phyloP scores from a whole-genome alignment of 2,113 vertebrate species.

The Mustelus asterias region DNA sequence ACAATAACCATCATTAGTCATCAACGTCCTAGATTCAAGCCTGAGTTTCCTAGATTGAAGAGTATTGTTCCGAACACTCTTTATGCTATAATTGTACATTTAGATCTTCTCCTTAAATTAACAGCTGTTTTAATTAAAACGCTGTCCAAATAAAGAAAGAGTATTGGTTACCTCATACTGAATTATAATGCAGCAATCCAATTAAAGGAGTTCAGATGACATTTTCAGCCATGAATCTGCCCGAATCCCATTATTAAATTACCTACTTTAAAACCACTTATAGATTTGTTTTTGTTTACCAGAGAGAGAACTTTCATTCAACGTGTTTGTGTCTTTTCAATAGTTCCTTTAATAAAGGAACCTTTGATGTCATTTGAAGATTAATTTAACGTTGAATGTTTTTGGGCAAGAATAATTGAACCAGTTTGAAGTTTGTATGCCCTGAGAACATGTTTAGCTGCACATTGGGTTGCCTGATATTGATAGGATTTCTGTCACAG shows the following conservation, averaged over 20 bases:
- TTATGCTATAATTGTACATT: neutral
- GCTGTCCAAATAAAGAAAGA: constrained; percentile 24
- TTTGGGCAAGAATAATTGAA: neutral
- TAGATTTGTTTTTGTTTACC: constrained; percentile 25
- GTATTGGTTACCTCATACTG: neutral
- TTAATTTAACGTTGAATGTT: neutral
- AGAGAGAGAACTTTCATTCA: neutral
- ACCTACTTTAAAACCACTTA: neutral
- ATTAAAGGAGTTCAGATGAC: constrained; percentile 21
- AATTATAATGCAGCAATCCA: constrained; percentile 22
- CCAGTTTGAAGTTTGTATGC: neutral
- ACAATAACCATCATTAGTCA: neutral
- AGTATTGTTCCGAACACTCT: neutral
- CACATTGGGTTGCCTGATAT: too few species aligned
- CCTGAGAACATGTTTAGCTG: neutral
- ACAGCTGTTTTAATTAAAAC: constrained; percentile 25
- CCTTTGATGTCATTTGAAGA: neutral
- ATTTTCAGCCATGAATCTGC: neutral
- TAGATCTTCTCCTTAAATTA: neutral
- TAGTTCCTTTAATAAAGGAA: neutral
- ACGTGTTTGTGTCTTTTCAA: neutral
- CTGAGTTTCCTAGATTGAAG: neutral
- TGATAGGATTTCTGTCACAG: neutral
- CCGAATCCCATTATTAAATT: constrained; percentile 4
- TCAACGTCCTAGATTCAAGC: neutral